Evolutionary conservation across 2,888 invertebrate genomes (phyloP).

Genomic region (Synergus laeviventris): DNA sequence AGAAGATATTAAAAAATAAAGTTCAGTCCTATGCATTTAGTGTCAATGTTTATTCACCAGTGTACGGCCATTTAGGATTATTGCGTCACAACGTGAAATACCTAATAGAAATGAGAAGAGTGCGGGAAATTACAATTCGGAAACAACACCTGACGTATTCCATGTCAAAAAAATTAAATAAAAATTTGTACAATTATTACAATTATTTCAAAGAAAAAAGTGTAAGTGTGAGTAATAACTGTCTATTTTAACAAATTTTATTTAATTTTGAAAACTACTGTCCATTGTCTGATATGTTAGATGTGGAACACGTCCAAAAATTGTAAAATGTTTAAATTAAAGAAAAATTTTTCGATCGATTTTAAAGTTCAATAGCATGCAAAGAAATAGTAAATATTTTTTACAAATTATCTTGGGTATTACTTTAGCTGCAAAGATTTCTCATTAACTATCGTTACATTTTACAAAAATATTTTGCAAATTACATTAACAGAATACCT

Average conservation of each 20-base stretch:
- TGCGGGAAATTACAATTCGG: slow-evolving; percentile 3
- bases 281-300: background rate
- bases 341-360: background rate
- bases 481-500: background rate
- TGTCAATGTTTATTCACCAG: too few species aligned
- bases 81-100: too few species aligned
- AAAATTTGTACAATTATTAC: too few species aligned
- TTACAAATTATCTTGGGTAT: background rate
- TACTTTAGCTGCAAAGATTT: background rate
- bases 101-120: background rate
- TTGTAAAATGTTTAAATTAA: background rate
- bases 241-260: background rate
- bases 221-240: too few species aligned
- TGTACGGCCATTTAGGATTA: too few species aligned
- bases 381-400: background rate
- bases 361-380: background rate
- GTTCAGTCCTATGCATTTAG: too few species aligned
- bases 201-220: too few species aligned
- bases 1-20: too few species aligned
- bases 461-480: background rate
- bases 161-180: too few species aligned
- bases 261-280: background rate
- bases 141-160: background rate
- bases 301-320: background rate
- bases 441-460: background rate